phyloP scores from a whole-genome alignment of 1,140 invertebrate genomes.

The Lepidurus packardi region DNA sequence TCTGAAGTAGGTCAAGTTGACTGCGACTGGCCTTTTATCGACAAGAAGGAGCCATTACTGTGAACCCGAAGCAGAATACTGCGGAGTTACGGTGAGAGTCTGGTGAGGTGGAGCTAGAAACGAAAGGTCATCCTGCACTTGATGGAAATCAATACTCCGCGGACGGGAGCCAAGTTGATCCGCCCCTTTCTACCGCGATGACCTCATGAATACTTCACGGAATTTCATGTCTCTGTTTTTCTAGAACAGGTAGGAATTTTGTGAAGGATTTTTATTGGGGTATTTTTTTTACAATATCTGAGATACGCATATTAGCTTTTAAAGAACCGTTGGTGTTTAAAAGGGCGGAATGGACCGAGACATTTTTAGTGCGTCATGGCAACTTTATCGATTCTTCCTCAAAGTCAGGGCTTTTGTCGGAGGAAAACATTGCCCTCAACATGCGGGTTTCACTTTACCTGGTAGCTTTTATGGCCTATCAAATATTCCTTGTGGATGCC shows the following conservation, averaged over 20 bases:
- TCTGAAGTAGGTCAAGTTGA: not conserved
- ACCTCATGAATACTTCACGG: not conserved
- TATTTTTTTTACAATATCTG: not conserved
- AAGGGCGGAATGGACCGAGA: not conserved
- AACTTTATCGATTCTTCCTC: not conserved
- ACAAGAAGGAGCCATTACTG: not conserved
- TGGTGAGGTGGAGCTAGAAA: not conserved
- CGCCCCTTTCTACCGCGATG: not conserved
- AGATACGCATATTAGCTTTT: not conserved
- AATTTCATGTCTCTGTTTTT: not conserved
- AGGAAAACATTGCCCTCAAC: not conserved
- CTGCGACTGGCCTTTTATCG: not conserved
- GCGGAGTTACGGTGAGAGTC: not conserved
- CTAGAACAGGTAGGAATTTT: not conserved
- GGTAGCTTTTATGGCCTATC: not conserved
- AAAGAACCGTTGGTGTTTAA: not conserved
- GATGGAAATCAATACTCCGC: constrained; percentile 17
- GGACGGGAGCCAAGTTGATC: not conserved
- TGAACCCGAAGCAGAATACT: not conserved
- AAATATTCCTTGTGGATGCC: not conserved
- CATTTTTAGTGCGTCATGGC: not conserved
- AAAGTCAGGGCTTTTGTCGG: not conserved
- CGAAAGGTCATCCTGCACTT: not conserved
- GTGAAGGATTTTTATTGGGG: not conserved
- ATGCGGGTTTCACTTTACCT: not conserved